Conservation (phyloP, 2,888 invertebrate species). For the Pterobdella sp. region DNA sequence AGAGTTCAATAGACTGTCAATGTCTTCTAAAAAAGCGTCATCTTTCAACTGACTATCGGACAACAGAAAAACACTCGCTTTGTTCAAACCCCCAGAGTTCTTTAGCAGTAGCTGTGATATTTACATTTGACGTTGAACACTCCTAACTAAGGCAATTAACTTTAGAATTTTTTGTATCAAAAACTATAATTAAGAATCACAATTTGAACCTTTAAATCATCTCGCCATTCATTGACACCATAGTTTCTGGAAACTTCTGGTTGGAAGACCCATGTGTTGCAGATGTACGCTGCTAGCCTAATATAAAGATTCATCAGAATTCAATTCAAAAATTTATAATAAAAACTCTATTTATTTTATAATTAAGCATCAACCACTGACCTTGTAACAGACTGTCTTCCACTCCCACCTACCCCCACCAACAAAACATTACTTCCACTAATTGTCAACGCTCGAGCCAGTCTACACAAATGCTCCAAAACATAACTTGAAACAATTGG, state of each 20-base stretch:
- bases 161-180: not conserved
- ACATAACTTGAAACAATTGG: constrained; percentile 69
- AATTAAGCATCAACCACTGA: not conserved
- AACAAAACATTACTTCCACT: constrained; percentile 71
- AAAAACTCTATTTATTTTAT: not conserved
- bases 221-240: constrained; percentile 68
- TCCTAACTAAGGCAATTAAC: not conserved
- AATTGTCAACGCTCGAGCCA: constrained; percentile 68
- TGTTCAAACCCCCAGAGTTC: constrained; percentile 52
- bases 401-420: constrained; percentile 77
- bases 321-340: not conserved
- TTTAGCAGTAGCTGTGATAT: constrained; percentile 48
- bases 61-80: constrained; percentile 68
- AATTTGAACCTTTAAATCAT: constrained; percentile 68
- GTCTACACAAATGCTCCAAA: constrained; percentile 71
- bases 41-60: constrained; percentile 70
- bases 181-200: not conserved
- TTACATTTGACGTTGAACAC: constrained; percentile 48
- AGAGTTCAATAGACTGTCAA: constrained; percentile 72
- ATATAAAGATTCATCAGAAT: not conserved
- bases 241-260: constrained; percentile 75
- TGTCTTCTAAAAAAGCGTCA: constrained; percentile 68
- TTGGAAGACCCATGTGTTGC: constrained; percentile 67
- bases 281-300: constrained; percentile 63
- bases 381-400: constrained; percentile 69